phyloP scores from a whole-genome alignment of 2,888 invertebrate species.

The Dicyrtomina minuta region DNA sequence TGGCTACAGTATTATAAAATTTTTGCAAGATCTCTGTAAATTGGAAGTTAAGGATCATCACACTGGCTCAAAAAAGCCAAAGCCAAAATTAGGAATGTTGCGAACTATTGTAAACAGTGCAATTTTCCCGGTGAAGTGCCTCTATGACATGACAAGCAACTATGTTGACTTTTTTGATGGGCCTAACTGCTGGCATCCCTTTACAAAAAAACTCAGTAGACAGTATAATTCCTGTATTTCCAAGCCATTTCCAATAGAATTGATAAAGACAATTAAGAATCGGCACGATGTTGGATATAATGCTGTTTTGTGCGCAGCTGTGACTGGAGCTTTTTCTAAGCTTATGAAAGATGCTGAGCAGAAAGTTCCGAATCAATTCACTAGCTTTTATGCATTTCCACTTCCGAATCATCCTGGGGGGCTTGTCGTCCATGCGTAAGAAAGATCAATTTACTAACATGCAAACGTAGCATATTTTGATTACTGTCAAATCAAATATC shows the following conservation, averaged over 20 bases:
- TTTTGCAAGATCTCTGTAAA: not conserved
- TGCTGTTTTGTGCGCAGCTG: not conserved
- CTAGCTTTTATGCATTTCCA: not conserved
- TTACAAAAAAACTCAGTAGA: not conserved
- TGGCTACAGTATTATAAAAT: conserved; percentile 9
- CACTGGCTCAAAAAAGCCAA: not conserved
- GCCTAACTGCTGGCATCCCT: not conserved
- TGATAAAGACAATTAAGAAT: conserved; percentile 19
- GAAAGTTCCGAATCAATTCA: not conserved
- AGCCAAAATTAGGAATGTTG: not conserved
- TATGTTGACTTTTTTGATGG: not conserved
- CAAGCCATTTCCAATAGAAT: not conserved
- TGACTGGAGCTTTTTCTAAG: not conserved
- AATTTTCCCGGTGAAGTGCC: not conserved
- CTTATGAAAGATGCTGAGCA: conserved; percentile 3
- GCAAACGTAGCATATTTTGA: too few relatives aligned
- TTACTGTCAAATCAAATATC: too few relatives aligned
- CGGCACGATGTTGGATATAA: not conserved
- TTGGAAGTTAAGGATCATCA: too few relatives aligned
- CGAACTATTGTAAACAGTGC: not conserved
- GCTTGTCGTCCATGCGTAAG: not conserved
- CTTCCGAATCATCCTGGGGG: conserved; percentile 11
- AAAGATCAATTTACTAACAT: too few relatives aligned
- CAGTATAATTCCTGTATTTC: not conserved
- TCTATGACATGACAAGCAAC: not conserved